phyloP scores from a whole-genome alignment of 1,140 invertebrate species.

The Hyposmocoma kahamanoa region DNA sequence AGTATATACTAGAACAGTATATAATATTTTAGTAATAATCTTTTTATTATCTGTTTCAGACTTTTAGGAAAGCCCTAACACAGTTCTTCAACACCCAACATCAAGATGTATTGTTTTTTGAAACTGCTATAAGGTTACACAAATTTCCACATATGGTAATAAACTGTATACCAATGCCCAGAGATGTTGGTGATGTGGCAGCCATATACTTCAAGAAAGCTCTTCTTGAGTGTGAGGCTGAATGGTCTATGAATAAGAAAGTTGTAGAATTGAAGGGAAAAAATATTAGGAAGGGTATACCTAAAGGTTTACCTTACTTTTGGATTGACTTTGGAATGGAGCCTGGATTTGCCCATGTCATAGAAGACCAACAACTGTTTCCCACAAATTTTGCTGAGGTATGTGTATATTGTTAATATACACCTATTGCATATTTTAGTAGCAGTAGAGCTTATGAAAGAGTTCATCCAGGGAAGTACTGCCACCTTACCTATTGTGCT shows the following conservation, averaged over 20 bases:
- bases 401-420: conserved; percentile 12
- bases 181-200: conserved; percentile 86
- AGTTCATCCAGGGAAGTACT: no score
- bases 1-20: background rate
- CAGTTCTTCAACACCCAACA: conserved; percentile 84
- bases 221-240: conserved; percentile 92
- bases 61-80: conserved; percentile 83
- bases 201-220: conserved; percentile 99
- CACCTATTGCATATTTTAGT: no score
- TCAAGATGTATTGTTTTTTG: conserved; percentile 93
- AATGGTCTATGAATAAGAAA: conserved; percentile 97
- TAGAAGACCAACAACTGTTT: conserved; percentile 94
- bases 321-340: conserved; percentile 93
- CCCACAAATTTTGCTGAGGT: conserved; percentile 94
- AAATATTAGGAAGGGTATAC: conserved; percentile 86
- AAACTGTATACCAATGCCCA: conserved; percentile 91
- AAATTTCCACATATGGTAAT: conserved; percentile 89
- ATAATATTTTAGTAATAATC: conserved; percentile 5
- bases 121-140: conserved; percentile 85
- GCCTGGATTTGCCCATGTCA: conserved; percentile 95
- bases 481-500: no score
- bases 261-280: conserved; percentile 87
- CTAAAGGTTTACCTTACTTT: conserved; percentile 96
- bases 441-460: no score
- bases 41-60: conserved; percentile 61